These are phyloP conservation scores for Aphidius ervi DNA, from an alignment of 1,140 invertebrate species.

Conservation along the genomic window DNA sequence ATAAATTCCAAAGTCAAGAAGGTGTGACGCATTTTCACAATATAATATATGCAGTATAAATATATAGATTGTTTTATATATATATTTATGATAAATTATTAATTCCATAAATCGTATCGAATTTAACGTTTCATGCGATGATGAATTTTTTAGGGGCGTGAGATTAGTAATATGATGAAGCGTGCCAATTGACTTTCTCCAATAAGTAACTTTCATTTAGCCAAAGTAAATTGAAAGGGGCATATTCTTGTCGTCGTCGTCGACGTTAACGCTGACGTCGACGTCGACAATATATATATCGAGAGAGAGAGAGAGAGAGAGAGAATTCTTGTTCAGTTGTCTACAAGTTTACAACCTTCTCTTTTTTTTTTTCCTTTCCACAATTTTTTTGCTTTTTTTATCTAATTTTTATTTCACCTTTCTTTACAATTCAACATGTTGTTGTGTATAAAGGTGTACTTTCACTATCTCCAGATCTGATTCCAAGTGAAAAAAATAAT, in stretches of 20 bases:
- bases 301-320: too few species aligned
- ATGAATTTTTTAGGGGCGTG: too few species aligned
- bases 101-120: too few species aligned
- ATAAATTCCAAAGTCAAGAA: too few species aligned
- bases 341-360: background rate
- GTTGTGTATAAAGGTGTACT: conserved; percentile 23
- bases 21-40: too few species aligned
- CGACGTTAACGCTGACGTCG: too few species aligned
- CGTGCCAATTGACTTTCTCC: conserved; percentile 51
- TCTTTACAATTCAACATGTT: conserved; percentile 24
- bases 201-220: conserved; percentile 47
- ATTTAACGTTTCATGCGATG: too few species aligned
- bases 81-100: too few species aligned
- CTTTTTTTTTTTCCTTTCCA: conserved; percentile 15
- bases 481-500: conserved; percentile 19
- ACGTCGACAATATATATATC: too few species aligned
- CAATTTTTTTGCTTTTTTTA: conserved; percentile 1
- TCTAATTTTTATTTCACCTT: conserved; percentile 39
- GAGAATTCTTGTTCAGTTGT: too few species aligned
- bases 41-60: too few species aligned
- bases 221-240: conserved; percentile 25
- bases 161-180: conserved; percentile 15
- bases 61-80: too few species aligned
- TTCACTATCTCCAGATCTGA: conserved; percentile 35
- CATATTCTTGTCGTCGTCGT: background rate